Evolutionary conservation across 2,797 vertebrate species (phyloP).

Genomic region (Benthosema pterotum): DNA sequence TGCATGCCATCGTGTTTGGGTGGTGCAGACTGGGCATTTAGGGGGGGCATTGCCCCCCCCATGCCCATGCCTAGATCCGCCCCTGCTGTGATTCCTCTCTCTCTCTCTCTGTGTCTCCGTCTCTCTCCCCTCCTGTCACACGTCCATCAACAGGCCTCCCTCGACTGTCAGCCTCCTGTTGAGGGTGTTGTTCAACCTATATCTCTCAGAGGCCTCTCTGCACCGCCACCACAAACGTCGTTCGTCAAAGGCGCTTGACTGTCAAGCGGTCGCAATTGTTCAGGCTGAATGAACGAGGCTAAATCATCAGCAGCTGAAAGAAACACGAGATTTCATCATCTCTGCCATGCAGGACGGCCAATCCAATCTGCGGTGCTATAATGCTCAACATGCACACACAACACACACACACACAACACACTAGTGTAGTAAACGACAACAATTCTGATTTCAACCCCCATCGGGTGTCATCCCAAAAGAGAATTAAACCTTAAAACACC

Average conservation of each 20-base stretch:
- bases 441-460: no score
- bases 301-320: constrained; percentile 2
- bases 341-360: constrained; percentile 5
- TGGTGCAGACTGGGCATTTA: no score
- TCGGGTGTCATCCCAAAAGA: no score
- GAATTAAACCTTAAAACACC: no score
- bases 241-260: constrained; percentile 10
- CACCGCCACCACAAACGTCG: constrained; percentile 5
- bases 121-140: constrained; percentile 30
- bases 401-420: no score
- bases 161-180: constrained; percentile 16
- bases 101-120: background rate
- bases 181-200: background rate
- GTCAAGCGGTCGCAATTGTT: constrained; percentile 5
- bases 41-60: no score
- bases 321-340: constrained; percentile 13
- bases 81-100: no score
- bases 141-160: constrained; percentile 30
- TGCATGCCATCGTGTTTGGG: no score
- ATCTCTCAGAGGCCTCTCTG: constrained; percentile 11
- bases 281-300: background rate
- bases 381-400: no score
- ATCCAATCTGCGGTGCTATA: no score
- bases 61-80: no score
- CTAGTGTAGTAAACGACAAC: no score